Conservation (phyloP, 1,140 invertebrate genomes). For the Ceratina calcarata region DNA sequence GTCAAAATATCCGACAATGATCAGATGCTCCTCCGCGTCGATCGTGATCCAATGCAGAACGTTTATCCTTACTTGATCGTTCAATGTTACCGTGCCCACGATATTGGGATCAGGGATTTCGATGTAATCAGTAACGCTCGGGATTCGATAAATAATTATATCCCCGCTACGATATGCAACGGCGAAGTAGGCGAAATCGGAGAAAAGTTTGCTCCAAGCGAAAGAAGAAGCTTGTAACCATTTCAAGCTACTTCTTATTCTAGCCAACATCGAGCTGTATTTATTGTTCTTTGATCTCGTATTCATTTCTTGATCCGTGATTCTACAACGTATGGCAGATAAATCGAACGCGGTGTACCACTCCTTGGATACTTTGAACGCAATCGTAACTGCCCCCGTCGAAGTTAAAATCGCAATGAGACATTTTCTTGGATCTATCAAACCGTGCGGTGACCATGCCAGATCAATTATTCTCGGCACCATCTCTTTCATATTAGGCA, state of each 20-base stretch:
- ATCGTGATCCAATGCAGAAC: slow-evolving; percentile 67
- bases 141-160: slow-evolving; percentile 72
- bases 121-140: slow-evolving; percentile 52
- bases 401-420: slow-evolving; percentile 71
- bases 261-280: neutral
- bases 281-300: slow-evolving; percentile 30
- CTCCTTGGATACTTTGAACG: slow-evolving; percentile 64
- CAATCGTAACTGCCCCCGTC: slow-evolving; percentile 70
- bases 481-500: slow-evolving; percentile 57
- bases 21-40: slow-evolving; percentile 51
- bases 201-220: slow-evolving; percentile 71
- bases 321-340: slow-evolving; percentile 53
- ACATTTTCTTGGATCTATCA: slow-evolving; percentile 70
- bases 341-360: slow-evolving; percentile 73
- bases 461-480: slow-evolving; percentile 64
- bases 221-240: slow-evolving; percentile 68
- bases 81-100: slow-evolving; percentile 56
- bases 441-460: slow-evolving; percentile 72
- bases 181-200: slow-evolving; percentile 69
- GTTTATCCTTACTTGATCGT: slow-evolving; percentile 61
- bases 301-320: slow-evolving; percentile 57
- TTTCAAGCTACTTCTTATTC: slow-evolving; percentile 55
- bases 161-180: slow-evolving; percentile 71
- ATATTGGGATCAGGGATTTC: slow-evolving; percentile 50
- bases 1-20: slow-evolving; percentile 71